phyloP scores from a whole-genome alignment of 2,797 vertebrate genomes.

The Pangasius larnaudii region DNA sequence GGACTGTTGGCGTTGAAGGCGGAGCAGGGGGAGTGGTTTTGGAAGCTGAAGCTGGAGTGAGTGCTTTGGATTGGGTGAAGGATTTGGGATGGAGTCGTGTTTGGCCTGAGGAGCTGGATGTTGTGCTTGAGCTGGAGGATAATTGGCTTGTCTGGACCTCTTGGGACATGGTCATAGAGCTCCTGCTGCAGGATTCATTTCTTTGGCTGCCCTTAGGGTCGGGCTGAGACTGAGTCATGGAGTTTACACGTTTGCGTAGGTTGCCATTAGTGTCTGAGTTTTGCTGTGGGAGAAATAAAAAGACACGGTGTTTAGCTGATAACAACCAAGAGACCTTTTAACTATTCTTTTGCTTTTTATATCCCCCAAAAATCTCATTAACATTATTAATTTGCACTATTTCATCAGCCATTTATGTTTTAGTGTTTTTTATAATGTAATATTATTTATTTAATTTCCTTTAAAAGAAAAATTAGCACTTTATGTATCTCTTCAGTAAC shows the following conservation, averaged over 20 bases:
- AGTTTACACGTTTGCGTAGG: constrained; percentile 89
- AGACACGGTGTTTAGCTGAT: background rate
- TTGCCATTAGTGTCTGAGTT: constrained; percentile 88
- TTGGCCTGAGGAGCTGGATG: constrained; percentile 75
- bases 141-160: constrained; percentile 72
- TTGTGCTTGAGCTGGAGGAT: constrained; percentile 69
- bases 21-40: constrained; percentile 78
- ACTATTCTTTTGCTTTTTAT: background rate
- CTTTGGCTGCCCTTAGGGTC: constrained; percentile 77
- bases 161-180: constrained; percentile 64
- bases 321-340: background rate
- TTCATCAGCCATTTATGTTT: background rate
- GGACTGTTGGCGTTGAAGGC: constrained; percentile 81
- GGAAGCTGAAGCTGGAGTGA: constrained; percentile 80
- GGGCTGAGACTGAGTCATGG: constrained; percentile 79
- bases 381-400: background rate
- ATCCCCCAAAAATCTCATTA: background rate
- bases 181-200: constrained; percentile 80
- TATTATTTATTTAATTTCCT: background rate
- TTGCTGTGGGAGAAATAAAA: constrained; percentile 71
- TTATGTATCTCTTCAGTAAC: background rate
- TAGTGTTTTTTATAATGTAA: background rate
- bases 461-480: background rate
- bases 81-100: constrained; percentile 88
- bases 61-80: constrained; percentile 81